A percentile compares a stretch with the other conserved stretches of the same genome.
Evolutionary conservation across 2,888 invertebrate species (phyloP).

Genomic region (Euclidia mi): DNA sequence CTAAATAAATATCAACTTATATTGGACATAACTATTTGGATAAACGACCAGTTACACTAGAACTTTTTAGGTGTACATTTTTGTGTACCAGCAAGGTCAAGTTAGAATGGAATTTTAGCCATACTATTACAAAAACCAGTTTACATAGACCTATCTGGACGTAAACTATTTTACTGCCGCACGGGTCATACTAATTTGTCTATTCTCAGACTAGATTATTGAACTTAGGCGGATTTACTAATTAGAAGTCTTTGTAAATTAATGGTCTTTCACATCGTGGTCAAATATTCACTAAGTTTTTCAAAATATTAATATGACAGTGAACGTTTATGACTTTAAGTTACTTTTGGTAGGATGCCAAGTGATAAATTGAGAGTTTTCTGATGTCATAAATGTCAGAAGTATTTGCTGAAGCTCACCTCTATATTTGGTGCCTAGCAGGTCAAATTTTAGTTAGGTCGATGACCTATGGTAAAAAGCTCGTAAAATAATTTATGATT

Average conservation of each 20-base stretch:
- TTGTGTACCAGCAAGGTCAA: neutral
- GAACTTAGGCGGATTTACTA: neutral
- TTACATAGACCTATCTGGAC: neutral
- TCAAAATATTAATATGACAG: slow-evolving; percentile 1
- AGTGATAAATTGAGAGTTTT: neutral
- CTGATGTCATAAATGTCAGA: neutral
- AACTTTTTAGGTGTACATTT: neutral
- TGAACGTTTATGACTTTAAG: neutral
- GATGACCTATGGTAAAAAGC: too few relatives aligned
- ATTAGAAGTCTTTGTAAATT: neutral
- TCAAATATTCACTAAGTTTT: neutral
- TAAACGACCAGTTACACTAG: neutral
- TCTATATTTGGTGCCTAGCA: neutral
- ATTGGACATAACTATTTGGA: neutral
- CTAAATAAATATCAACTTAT: neutral
- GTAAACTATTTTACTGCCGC: neutral
- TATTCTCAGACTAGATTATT: neutral
- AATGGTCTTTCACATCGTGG: too few relatives aligned
- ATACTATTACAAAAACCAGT: neutral
- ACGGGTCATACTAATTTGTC: neutral
- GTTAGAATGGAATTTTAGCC: neutral
- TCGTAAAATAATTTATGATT: too few relatives aligned
- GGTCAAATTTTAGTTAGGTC: too few relatives aligned
- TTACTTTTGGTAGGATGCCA: neutral
- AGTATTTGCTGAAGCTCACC: neutral